A percentile compares a stretch with the other conserved stretches of the same genome.
Conservation (phyloP, 2,113 vertebrate genomes). For the Mustela lutreola region DNA sequence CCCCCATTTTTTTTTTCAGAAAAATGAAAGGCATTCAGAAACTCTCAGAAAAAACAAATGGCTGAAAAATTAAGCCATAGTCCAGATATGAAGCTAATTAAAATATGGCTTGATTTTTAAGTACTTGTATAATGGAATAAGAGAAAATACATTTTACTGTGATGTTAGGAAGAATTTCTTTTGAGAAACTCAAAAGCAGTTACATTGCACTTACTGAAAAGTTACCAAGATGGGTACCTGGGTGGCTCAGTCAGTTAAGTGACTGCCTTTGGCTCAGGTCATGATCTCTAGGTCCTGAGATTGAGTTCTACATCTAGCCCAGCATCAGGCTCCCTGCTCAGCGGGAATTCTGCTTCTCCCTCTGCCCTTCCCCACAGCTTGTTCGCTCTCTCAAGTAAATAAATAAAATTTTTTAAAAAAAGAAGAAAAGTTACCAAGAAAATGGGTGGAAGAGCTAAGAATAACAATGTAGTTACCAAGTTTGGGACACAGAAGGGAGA, state of each 20-base stretch:
- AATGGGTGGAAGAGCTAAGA: background rate
- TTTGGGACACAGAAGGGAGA: background rate
- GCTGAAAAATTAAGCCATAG: background rate
- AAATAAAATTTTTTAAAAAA: too few relatives aligned
- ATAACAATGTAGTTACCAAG: background rate
- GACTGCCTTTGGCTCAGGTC: too few relatives aligned
- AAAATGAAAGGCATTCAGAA: background rate
- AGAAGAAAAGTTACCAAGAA: background rate
- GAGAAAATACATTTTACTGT: background rate
- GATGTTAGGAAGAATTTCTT: background rate
- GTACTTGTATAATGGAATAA: background rate
- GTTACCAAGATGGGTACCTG: background rate
- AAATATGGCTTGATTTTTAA: conserved; percentile 9
- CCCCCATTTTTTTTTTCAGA: background rate
- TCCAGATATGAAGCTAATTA: background rate
- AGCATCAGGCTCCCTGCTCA: too few relatives aligned
- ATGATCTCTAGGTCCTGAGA: too few relatives aligned
- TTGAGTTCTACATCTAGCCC: too few relatives aligned
- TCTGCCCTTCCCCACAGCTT: too few relatives aligned
- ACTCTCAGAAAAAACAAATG: background rate
- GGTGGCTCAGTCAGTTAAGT: too few relatives aligned
- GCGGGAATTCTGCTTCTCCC: too few relatives aligned
- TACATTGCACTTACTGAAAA: background rate
- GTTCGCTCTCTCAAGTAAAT: too few relatives aligned
- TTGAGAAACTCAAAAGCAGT: background rate